phyloP scores from a whole-genome alignment of 2,113 vertebrate genomes.

The Platycercus adscitus region DNA sequence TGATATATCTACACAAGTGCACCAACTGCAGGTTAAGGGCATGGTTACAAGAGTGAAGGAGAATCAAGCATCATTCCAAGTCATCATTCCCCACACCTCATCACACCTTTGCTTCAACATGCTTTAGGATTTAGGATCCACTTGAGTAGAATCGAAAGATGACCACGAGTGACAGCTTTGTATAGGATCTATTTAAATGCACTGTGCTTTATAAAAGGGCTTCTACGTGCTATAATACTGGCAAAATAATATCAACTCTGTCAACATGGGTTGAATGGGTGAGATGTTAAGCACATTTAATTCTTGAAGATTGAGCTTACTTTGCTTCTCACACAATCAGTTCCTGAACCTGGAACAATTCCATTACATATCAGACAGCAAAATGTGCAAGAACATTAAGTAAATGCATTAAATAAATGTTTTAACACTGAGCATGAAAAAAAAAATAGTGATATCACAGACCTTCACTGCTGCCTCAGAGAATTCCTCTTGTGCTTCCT shows the following conservation, averaged over 20 bases:
- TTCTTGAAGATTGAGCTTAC: background rate
- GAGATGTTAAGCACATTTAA: background rate
- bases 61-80: background rate
- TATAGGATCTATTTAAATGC: background rate
- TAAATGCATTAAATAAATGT: background rate
- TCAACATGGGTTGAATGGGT: background rate
- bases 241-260: background rate
- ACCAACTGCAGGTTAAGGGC: background rate
- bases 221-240: background rate
- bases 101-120: background rate
- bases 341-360: background rate
- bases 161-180: background rate
- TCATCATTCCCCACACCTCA: background rate
- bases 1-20: background rate
- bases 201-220: background rate
- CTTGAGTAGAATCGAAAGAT: background rate
- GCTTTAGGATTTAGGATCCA: background rate
- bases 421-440: background rate
- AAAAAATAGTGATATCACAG: background rate
- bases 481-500: slow-evolving; percentile 81
- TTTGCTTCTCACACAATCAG: background rate
- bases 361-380: background rate
- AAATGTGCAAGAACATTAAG: background rate
- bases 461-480: slow-evolving; percentile 83
- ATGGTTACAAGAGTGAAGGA: background rate